phyloP scores from a whole-genome alignment of 2,797 vertebrate species.

The Enteromius fasciolatus region DNA sequence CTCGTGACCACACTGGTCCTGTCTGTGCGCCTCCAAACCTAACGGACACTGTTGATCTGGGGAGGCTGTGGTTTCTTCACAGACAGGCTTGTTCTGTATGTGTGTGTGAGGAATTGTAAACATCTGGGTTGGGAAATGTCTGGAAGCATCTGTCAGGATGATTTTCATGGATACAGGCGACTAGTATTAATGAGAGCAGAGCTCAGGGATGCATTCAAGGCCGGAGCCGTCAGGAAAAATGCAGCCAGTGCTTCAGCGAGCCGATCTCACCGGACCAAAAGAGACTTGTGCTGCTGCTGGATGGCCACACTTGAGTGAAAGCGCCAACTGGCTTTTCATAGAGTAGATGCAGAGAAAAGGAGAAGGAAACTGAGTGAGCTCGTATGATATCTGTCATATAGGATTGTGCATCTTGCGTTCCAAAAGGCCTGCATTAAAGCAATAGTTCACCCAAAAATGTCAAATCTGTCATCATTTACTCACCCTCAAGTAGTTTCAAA shows the following conservation, averaged over 20 bases:
- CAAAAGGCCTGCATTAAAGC: neutral
- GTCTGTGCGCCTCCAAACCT: slow-evolving; percentile 36
- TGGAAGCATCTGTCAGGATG: slow-evolving; percentile 3
- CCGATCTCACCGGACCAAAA: neutral
- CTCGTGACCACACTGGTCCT: slow-evolving; percentile 20
- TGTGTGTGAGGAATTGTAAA: slow-evolving; percentile 34
- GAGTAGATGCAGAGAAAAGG: neutral
- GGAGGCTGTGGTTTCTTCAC: slow-evolving; percentile 4
- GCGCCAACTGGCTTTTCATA: neutral
- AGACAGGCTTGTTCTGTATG: slow-evolving; percentile 34
- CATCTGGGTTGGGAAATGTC: slow-evolving; percentile 1
- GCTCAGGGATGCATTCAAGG: neutral
- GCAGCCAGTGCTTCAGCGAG: neutral
- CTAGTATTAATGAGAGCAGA: slow-evolving; percentile 15
- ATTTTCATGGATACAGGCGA: slow-evolving; percentile 24
- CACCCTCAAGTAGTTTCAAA: no score
- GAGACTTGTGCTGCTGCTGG: neutral
- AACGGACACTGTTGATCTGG: slow-evolving; percentile 2
- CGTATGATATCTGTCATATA: no score
- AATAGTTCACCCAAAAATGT: no score
- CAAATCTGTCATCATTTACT: no score
- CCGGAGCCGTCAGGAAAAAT: slow-evolving; percentile 11
- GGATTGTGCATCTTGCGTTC: neutral
- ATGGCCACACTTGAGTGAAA: neutral
- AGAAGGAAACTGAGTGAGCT: neutral